phyloP scores from a whole-genome alignment of 2,113 vertebrate genomes.

The Paratilapia polleni region DNA sequence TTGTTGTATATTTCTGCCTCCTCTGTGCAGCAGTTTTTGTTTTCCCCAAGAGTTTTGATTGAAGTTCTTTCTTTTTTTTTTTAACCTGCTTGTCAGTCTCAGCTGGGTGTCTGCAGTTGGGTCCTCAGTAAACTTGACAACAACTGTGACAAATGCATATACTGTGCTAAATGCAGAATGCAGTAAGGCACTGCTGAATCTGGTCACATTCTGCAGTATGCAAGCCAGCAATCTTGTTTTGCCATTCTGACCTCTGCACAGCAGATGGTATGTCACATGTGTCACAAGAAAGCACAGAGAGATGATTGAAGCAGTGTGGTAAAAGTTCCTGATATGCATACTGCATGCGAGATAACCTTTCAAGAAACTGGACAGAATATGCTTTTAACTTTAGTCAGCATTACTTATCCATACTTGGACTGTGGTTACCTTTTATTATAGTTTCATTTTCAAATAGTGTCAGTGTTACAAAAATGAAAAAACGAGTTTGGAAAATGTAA shows the following conservation, averaged over 20 bases:
- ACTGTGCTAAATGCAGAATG: neutral
- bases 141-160: neutral
- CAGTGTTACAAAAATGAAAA: too few relatives aligned
- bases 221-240: neutral
- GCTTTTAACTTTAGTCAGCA: too few relatives aligned
- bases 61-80: too few relatives aligned
- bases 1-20: too few relatives aligned
- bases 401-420: too few relatives aligned
- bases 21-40: neutral
- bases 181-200: neutral
- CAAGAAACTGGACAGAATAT: too few relatives aligned
- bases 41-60: neutral
- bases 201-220: neutral
- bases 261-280: neutral
- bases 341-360: too few relatives aligned
- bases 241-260: neutral
- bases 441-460: too few relatives aligned
- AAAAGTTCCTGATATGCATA: neutral
- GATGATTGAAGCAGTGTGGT: neutral
- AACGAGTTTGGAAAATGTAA: too few relatives aligned
- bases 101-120: neutral
- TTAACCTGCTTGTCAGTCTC: neutral
- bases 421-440: too few relatives aligned
- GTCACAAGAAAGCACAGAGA: neutral
- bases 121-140: neutral